Evolutionary conservation across 2,888 invertebrate genomes (phyloP), one percentile per base, ranked within the genome.

Genomic region (Salpingus planirostris): DNA sequence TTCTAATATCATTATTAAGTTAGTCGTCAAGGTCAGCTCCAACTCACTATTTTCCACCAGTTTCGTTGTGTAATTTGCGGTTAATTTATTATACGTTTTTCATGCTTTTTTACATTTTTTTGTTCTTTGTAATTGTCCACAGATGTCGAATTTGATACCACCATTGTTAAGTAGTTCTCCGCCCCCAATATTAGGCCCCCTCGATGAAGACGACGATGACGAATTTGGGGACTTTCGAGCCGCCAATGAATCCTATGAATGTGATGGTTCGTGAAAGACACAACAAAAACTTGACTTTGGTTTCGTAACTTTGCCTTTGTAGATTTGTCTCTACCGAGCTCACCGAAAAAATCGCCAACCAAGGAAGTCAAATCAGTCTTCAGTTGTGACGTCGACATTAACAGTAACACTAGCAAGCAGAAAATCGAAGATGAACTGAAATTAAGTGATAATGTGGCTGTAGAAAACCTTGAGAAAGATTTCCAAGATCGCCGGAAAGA

Each of bases 181-280:
- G 32, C 73, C 74, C 26, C 73, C 74, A 23, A 69, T 73, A 44
- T 65, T 66, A 38, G 55, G 57, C 31, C 53, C 55, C 30, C 59
- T 54, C 27, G 64, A 67, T 39, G 67, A 68, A 28, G 68, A 66
- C 14, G 62, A 64, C 34, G 64, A 67, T 43, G 74, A 75, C 62
- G 74, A 74, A 55, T 76, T 76, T 66, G 73, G 71, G 23, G 73
- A 74, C 52, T 76, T 75, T 62, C 67, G 71, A 60, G 70, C 71
- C 44, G 51, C 58, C 27, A 54, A 47, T 18, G 58, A 62, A 44
- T 60, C 61, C 13, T 61, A 53, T 42, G 57, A 55, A 45, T 57
- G 56, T 49, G 60, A 60, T 43, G 52, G 60, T 61, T n/a, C n/a
- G n/a, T n/a, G n/a, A n/a, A 51, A 44, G 42, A 33, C 10, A 12